phyloP scores from a whole-genome alignment of 2,113 vertebrate species.

The Dasyornis broadbenti region DNA sequence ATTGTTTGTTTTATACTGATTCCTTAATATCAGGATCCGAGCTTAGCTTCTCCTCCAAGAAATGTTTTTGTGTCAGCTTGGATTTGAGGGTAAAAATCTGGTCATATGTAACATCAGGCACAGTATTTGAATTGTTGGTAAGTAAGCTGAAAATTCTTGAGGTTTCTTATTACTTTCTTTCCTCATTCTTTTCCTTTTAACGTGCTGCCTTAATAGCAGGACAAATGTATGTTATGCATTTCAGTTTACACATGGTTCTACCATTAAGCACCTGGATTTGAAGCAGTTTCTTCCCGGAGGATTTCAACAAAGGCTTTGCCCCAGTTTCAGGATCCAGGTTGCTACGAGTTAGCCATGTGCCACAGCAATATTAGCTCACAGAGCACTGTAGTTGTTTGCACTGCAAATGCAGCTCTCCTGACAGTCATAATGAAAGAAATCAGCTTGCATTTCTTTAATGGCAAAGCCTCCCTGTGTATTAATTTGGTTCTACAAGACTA shows the following conservation, averaged over 20 bases:
- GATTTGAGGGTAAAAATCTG: conserved; percentile 18
- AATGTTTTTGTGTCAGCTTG: not conserved
- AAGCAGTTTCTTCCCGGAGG: conserved; percentile 62
- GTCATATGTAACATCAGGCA: not conserved
- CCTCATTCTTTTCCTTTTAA: not conserved
- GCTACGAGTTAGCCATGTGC: conserved; percentile 26
- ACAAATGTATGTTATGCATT: conserved; percentile 43
- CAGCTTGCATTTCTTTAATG: conserved; percentile 70
- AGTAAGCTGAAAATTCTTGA: conserved; percentile 28
- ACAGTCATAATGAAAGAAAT: conserved; percentile 65
- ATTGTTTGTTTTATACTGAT: not conserved
- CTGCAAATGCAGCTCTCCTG: conserved; percentile 57
- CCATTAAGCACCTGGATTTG: conserved; percentile 66
- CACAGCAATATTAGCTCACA: conserved; percentile 68
- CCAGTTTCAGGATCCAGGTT: conserved; percentile 58
- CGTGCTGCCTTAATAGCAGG: conserved; percentile 38
- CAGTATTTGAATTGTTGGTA: not conserved
- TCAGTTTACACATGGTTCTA: conserved; percentile 57
- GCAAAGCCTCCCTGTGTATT: conserved; percentile 69
- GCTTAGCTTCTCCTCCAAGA: not conserved
- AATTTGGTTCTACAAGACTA: conserved; percentile 61
- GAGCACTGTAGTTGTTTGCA: conserved; percentile 36
- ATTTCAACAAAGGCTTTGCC: conserved; percentile 61
- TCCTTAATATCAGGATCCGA: not conserved
- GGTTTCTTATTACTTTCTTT: conserved; percentile 5